phyloP scores from a whole-genome alignment of 2,797 vertebrate species.

The Catostomus latipinnis region DNA sequence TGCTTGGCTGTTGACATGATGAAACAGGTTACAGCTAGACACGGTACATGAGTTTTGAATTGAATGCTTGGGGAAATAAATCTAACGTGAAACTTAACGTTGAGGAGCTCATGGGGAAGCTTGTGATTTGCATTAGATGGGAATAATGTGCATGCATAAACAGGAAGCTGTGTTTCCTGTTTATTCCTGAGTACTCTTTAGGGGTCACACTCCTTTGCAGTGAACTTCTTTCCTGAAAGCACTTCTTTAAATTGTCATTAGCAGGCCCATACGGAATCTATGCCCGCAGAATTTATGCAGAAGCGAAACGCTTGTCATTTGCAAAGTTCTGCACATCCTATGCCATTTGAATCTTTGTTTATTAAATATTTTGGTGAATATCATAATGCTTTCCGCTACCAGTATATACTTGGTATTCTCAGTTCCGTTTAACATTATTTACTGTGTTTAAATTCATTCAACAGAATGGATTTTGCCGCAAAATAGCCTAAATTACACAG shows the following conservation, averaged over 20 bases:
- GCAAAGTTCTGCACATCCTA: neutral
- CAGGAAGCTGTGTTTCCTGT: constrained; percentile 33
- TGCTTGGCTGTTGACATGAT: constrained; percentile 31
- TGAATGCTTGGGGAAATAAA: constrained; percentile 15
- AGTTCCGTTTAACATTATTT: too few relatives aligned
- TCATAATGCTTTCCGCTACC: too few relatives aligned
- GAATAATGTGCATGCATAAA: neutral
- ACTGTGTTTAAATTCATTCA: too few relatives aligned
- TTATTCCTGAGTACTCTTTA: too few relatives aligned
- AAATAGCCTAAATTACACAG: too few relatives aligned
- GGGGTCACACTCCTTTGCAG: constrained; percentile 13
- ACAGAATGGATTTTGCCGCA: too few relatives aligned
- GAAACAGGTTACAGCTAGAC: constrained; percentile 28
- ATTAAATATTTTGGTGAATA: neutral
- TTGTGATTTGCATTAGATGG: constrained; percentile 18
- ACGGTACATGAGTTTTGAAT: constrained; percentile 39
- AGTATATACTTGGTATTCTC: too few relatives aligned
- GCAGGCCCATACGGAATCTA: neutral
- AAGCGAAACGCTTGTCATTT: neutral
- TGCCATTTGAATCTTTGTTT: neutral
- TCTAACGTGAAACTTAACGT: constrained; percentile 20
- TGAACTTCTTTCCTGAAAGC: neutral
- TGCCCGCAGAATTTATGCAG: neutral
- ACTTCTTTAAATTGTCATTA: neutral
- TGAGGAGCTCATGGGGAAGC: neutral